Evolutionary conservation across 1,140 invertebrate species (phyloP).

Genomic region (Cotesia chilonis): DNA sequence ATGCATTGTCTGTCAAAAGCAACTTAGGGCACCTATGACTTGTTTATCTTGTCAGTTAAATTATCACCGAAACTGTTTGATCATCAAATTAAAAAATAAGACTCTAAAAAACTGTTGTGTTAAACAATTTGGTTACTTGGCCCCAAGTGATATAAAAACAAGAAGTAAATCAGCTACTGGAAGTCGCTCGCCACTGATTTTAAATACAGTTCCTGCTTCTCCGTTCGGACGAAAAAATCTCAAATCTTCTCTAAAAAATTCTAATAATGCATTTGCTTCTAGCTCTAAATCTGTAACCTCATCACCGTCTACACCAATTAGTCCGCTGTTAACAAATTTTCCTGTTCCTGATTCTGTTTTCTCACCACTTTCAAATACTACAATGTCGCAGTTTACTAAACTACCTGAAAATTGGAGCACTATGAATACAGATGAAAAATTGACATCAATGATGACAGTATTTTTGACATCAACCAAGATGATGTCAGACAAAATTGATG

Average conservation of each 20-base stretch:
- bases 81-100: not conserved
- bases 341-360: not conserved
- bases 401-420: not conserved
- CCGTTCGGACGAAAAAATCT: too few relatives aligned
- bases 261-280: too few relatives aligned
- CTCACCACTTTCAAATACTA: not conserved
- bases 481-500: not conserved
- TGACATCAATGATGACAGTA: not conserved
- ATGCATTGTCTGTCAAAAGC: not conserved
- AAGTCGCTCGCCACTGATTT: not conserved
- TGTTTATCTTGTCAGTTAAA: not conserved
- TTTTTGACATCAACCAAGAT: not conserved
- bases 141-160: not conserved
- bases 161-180: not conserved
- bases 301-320: not conserved
- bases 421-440: constrained; percentile 7
- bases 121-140: not conserved
- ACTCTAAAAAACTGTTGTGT: not conserved
- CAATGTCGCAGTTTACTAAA: not conserved
- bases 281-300: not conserved
- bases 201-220: not conserved
- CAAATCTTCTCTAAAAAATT: too few relatives aligned
- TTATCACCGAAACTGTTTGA: not conserved
- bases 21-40: not conserved
- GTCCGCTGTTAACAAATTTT: not conserved